Conservation (phyloP, 2,113 vertebrate genomes). For the Cnemophilus loriae region DNA sequence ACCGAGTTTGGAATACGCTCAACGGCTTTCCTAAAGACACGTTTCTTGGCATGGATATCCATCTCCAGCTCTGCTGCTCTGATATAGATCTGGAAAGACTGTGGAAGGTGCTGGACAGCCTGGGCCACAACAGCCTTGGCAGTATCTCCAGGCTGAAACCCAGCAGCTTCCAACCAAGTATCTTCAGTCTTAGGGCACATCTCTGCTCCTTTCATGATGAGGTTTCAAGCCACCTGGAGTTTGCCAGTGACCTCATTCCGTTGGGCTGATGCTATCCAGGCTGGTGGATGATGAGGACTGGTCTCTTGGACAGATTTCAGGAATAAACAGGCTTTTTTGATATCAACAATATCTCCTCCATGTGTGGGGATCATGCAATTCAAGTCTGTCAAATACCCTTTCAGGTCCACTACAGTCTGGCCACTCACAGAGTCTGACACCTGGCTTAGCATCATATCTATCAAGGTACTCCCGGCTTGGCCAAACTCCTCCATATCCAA, state of each 20-base stretch:
- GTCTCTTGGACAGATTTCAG: conserved; percentile 92
- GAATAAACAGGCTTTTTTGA: conserved; percentile 91
- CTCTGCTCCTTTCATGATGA: conserved; percentile 94
- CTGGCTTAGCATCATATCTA: conserved; percentile 93
- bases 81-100: conserved; percentile 92
- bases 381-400: conserved; percentile 91
- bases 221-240: conserved; percentile 90
- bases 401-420: conserved; percentile 91
- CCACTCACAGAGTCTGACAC: conserved; percentile 92
- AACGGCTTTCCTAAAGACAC: conserved; percentile 92
- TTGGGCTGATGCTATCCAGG: conserved; percentile 91
- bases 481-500: conserved; percentile 96
- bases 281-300: conserved; percentile 89
- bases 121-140: conserved; percentile 92
- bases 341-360: conserved; percentile 89
- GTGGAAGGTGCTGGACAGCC: conserved; percentile 87
- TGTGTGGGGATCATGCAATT: conserved; percentile 95
- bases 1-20: conserved; percentile 92
- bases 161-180: conserved; percentile 91
- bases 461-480: conserved; percentile 90
- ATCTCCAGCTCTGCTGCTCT: conserved; percentile 92
- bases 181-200: conserved; percentile 96
- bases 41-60: conserved; percentile 88
- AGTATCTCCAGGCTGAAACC: conserved; percentile 89
- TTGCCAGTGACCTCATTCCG: conserved; percentile 93